Evolutionary conservation across 2,113 vertebrate species (phyloP).

Genomic region (Morone saxatilis): DNA sequence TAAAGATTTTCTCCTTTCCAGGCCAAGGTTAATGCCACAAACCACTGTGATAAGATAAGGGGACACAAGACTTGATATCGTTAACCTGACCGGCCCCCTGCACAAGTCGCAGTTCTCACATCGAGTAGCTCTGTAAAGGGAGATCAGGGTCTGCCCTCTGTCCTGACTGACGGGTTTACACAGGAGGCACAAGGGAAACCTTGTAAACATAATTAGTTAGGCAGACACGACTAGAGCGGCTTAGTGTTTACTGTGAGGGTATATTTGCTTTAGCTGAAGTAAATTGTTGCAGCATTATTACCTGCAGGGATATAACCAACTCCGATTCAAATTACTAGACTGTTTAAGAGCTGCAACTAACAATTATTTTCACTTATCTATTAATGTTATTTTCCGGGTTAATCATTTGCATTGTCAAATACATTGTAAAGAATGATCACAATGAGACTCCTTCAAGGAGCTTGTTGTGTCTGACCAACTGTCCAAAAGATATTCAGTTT

Average conservation of each 20-base stretch:
- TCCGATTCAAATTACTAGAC: not conserved
- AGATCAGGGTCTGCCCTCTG: constrained; percentile 23
- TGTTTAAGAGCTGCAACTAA: not conserved
- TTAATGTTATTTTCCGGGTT: not conserved
- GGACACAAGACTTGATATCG: constrained; percentile 68
- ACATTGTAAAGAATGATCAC: not conserved
- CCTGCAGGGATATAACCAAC: not conserved
- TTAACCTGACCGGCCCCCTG: constrained; percentile 47
- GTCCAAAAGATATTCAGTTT: too few species aligned
- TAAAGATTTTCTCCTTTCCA: constrained; percentile 53
- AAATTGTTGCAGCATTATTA: not conserved
- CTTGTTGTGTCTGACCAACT: not conserved
- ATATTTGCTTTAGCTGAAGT: not conserved
- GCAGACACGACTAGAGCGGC: not conserved
- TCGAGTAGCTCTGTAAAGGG: not conserved
- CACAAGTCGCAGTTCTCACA: constrained; percentile 17
- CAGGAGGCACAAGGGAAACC: constrained; percentile 36
- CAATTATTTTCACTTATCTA: not conserved
- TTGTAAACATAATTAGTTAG: constrained; percentile 55
- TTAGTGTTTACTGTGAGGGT: constrained; percentile 20
- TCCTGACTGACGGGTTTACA: constrained; percentile 64
- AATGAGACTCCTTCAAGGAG: not conserved
- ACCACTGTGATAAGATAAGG: constrained; percentile 74
- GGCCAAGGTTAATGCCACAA: constrained; percentile 72
- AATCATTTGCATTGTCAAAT: not conserved